Conservation (phyloP, 2,888 invertebrate species). For the Scrobipalpa atriplicella region DNA sequence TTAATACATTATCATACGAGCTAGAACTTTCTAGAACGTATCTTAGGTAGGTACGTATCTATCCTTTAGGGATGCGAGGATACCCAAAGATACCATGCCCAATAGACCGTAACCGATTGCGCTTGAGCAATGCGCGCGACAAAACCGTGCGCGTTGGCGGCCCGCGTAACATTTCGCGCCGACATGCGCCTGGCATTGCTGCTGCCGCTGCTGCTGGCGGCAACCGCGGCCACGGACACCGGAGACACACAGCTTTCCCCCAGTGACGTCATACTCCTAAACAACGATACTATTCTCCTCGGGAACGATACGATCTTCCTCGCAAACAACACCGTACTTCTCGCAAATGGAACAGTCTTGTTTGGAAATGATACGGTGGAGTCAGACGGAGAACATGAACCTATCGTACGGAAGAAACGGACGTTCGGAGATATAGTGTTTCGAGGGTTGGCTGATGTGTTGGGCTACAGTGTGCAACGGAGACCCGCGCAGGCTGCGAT, state of each 20-base stretch:
- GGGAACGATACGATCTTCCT: conserved; percentile 36
- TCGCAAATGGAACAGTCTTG: conserved; percentile 38
- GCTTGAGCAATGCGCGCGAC: conserved; percentile 54
- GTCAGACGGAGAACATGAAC: conserved; percentile 49
- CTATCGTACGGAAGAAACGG: conserved; percentile 73
- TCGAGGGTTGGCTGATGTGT: conserved; percentile 75
- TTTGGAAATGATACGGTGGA: conserved; percentile 37
- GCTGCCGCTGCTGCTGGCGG: conserved; percentile 47
- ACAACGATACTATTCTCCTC: conserved; percentile 47
- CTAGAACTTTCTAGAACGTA: no score
- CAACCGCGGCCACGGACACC: conserved; percentile 29
- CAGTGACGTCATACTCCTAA: conserved; percentile 37
- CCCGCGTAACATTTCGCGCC: conserved; percentile 64
- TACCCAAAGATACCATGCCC: conserved; percentile 50
- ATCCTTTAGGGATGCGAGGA: conserved; percentile 13
- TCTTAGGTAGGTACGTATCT: neutral
- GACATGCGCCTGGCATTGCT: conserved; percentile 68
- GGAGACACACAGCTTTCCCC: conserved; percentile 29
- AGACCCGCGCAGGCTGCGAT: conserved; percentile 65
- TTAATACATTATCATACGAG: no score
- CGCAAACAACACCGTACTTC: conserved; percentile 37
- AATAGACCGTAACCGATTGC: conserved; percentile 46
- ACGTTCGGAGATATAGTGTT: conserved; percentile 79
- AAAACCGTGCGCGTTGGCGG: conserved; percentile 63
- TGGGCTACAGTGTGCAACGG: conserved; percentile 71